Conservation (phyloP, 2,797 vertebrate species). For the Knipowitschia caucasica region DNA sequence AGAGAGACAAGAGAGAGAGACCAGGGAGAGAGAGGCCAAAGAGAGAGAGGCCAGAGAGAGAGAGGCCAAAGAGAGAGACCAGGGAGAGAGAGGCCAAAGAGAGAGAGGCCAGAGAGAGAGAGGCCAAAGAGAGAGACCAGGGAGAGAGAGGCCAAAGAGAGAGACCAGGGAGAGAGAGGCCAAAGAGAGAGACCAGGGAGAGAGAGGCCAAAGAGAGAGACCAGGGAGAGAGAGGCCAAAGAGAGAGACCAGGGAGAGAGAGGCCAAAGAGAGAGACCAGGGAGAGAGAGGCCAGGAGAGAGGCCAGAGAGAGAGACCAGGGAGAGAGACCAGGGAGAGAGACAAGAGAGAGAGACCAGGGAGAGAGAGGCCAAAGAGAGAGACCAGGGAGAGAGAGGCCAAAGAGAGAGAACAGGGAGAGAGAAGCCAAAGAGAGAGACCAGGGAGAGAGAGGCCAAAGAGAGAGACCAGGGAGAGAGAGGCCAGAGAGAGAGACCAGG, state of each 20-base stretch:
- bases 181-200: neutral
- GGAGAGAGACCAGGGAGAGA: neutral
- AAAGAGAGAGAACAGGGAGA: neutral
- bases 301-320: neutral
- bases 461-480: neutral
- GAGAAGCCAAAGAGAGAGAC: neutral
- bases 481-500: neutral
- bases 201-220: neutral
- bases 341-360: neutral
- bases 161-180: slow-evolving; percentile 9
- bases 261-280: neutral
- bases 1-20: slow-evolving; percentile 21
- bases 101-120: slow-evolving; percentile 20
- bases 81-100: slow-evolving; percentile 29
- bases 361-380: neutral
- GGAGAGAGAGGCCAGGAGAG: neutral
- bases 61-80: slow-evolving; percentile 18
- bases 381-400: neutral
- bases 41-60: slow-evolving; percentile 29
- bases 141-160: slow-evolving; percentile 27
- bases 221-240: neutral
- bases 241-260: neutral
- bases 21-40: slow-evolving; percentile 20
- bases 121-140: slow-evolving; percentile 19
- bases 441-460: neutral